Evolutionary conservation across 2,888 invertebrate species (phyloP).

Genomic region (Drosophila ochracea): DNA sequence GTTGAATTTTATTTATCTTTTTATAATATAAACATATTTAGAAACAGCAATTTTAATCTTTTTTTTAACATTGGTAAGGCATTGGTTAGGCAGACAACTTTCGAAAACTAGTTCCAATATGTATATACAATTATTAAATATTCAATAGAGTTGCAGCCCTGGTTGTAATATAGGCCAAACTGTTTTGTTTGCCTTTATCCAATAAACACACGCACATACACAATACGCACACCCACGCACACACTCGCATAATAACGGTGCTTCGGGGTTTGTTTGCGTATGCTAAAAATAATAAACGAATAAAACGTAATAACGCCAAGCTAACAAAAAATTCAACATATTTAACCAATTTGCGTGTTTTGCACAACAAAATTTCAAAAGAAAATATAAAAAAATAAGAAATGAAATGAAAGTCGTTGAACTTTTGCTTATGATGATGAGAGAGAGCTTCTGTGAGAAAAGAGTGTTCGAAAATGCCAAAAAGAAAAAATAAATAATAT

Average conservation of each 20-base stretch:
- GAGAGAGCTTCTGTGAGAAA: constrained; percentile 34
- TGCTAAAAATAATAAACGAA: constrained; percentile 30
- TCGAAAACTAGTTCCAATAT: neutral
- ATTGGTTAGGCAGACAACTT: neutral
- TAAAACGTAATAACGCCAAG: constrained; percentile 12
- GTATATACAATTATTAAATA: neutral
- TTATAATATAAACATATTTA: neutral
- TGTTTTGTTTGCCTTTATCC: constrained; percentile 19
- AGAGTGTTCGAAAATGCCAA: constrained; percentile 76
- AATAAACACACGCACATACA: constrained; percentile 10
- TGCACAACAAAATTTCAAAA: constrained; percentile 45
- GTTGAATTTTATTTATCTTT: neutral
- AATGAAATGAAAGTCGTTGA: constrained; percentile 62
- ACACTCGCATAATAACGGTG: constrained; percentile 4
- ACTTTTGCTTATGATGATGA: constrained; percentile 51
- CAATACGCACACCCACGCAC: neutral
- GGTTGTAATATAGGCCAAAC: constrained; percentile 20
- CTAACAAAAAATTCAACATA: neutral
- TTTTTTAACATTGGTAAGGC: neutral
- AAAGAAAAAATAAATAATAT: constrained; percentile 24
- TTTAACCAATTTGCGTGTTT: constrained; percentile 21
- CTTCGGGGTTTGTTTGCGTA: constrained; percentile 27
- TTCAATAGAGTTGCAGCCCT: constrained; percentile 12
- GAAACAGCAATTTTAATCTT: neutral
- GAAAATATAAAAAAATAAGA: constrained; percentile 23